Conservation (phyloP, 30 jellyfish, hydroid and myxozoan species). For the Sanderia malayensis region DNA sequence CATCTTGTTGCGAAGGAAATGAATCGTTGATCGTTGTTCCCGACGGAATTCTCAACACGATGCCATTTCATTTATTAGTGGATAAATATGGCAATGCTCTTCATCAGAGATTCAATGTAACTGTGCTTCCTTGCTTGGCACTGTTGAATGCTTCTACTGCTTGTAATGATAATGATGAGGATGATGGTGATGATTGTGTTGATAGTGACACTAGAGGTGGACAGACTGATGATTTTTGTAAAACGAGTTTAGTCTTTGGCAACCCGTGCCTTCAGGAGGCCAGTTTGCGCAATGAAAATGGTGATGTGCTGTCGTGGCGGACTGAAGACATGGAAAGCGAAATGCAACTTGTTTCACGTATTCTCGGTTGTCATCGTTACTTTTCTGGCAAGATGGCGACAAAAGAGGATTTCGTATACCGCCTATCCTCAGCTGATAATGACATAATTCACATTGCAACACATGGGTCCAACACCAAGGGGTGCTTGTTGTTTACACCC, state of each 20-base stretch:
- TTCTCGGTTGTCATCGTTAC: slow-evolving; percentile 34
- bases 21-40: slow-evolving; percentile 15
- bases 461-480: slow-evolving; percentile 18
- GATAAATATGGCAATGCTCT: slow-evolving; percentile 32
- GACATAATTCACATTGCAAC: slow-evolving; percentile 31
- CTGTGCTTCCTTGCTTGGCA: slow-evolving; percentile 54
- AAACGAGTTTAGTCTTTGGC: slow-evolving; percentile 47
- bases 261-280: slow-evolving; percentile 43
- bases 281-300: slow-evolving; percentile 20
- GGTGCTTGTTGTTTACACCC: slow-evolving; percentile 51
- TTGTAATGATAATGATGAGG: background rate
- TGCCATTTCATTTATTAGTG: slow-evolving; percentile 45
- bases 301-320: slow-evolving; percentile 28
- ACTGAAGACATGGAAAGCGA: slow-evolving; percentile 34
- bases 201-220: no score
- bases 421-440: slow-evolving; percentile 18
- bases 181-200: no score
- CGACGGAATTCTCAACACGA: slow-evolving; percentile 44
- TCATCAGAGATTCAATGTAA: slow-evolving; percentile 15
- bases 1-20: background rate
- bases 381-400: slow-evolving; percentile 34
- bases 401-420: slow-evolving; percentile 14
- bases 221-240: no score
- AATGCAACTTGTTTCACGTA: slow-evolving; percentile 26
- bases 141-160: background rate